A percentile compares a stretch with the other conserved stretches of the same genome.
Evolutionary conservation across 1,140 invertebrate species (phyloP).

Genomic region (Musca vetustissima): DNA sequence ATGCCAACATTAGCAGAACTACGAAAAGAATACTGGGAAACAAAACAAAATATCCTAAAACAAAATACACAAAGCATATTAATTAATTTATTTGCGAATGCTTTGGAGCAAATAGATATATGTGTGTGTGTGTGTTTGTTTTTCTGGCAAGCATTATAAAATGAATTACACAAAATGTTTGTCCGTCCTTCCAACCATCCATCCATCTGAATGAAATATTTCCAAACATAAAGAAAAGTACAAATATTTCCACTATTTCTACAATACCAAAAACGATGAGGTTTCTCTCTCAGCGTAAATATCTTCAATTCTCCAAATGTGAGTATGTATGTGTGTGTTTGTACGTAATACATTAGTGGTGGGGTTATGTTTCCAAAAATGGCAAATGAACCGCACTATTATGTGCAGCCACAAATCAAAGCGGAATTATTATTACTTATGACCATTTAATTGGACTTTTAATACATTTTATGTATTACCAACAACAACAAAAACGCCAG

Average conservation of each 20-base stretch:
- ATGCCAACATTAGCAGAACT: neutral
- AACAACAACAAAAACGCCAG: too few relatives aligned
- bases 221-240: neutral
- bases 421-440: constrained; percentile 56
- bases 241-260: neutral
- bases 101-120: neutral
- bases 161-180: constrained; percentile 1
- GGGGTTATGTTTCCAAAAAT: neutral
- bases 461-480: constrained; percentile 42
- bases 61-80: constrained; percentile 3
- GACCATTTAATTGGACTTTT: constrained; percentile 56
- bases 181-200: neutral
- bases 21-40: neutral
- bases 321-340: too few relatives aligned
- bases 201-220: too few relatives aligned
- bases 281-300: neutral
- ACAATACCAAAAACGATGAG: neutral
- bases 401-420: constrained; percentile 49
- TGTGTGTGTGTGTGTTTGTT: too few relatives aligned
- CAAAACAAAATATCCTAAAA: neutral
- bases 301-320: neutral
- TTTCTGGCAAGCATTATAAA: too few relatives aligned
- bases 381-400: constrained; percentile 20
- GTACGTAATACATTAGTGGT: neutral
- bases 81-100: constrained; percentile 9